Evolutionary conservation across 2,888 invertebrate genomes (phyloP).

Genomic region (Melanchra persicariae): DNA sequence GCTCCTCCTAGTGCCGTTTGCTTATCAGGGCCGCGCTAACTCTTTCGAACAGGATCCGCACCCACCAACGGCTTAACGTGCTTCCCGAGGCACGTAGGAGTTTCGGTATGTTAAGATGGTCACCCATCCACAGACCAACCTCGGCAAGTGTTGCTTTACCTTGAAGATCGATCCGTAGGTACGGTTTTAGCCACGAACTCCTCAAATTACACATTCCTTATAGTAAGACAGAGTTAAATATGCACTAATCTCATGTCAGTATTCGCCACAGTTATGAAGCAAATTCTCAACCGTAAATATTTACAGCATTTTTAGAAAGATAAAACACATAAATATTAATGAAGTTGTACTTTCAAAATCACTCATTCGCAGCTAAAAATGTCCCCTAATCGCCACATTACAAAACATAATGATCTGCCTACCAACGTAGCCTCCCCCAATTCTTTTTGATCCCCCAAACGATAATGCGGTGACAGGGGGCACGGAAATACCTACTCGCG

Average conservation of each 20-base stretch:
- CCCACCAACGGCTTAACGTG: no score
- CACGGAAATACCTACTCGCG: conserved; percentile 37
- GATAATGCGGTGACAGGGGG: conserved; percentile 57
- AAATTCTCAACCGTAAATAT: neutral
- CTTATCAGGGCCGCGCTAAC: no score
- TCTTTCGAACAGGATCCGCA: no score
- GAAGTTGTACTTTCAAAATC: conserved; percentile 9
- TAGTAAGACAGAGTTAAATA: neutral
- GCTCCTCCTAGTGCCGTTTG: no score
- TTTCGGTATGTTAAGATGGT: no score
- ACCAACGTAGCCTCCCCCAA: conserved; percentile 15
- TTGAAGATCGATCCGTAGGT: no score
- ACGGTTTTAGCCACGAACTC: no score
- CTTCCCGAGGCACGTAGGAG: no score
- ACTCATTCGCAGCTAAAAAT: conserved; percentile 8
- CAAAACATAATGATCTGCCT: conserved; percentile 30
- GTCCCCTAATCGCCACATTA: conserved; percentile 37
- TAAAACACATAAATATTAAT: conserved; percentile 3
- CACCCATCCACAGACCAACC: no score
- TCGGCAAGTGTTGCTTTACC: no score
- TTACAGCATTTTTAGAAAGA: neutral
- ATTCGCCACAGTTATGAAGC: neutral
- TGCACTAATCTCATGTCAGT: neutral
- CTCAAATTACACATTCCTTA: no score
- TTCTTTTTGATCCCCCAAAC: conserved; percentile 38